Evolutionary conservation across 2,888 invertebrate species (phyloP).

Genomic region (Euphydryas editha): DNA sequence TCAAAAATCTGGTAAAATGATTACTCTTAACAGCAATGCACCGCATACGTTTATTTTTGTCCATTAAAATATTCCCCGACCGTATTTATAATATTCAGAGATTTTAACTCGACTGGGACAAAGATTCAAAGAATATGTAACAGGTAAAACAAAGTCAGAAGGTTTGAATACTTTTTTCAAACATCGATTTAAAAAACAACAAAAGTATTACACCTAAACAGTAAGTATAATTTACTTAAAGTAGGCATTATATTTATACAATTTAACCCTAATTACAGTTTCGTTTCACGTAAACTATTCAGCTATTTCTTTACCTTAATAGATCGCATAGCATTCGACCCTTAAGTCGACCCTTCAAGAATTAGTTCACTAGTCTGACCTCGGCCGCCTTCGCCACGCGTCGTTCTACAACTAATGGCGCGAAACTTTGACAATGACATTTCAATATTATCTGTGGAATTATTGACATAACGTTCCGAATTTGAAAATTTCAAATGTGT

Average conservation of each 20-base stretch:
- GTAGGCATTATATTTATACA: neutral
- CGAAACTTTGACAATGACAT: conserved; percentile 53
- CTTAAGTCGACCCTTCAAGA: conserved; percentile 56
- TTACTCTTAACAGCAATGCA: no score
- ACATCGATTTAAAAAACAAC: neutral
- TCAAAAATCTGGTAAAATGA: no score
- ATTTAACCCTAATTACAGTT: conserved; percentile 19
- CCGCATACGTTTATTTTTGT: no score
- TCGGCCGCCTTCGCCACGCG: conserved; percentile 64
- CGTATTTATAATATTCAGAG: no score
- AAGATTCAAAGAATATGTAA: no score
- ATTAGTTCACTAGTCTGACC: conserved; percentile 67
- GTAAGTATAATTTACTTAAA: no score
- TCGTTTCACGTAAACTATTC: conserved; percentile 33
- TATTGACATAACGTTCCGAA: neutral
- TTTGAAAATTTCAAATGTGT: conserved; percentile 17
- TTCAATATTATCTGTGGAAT: conserved; percentile 38
- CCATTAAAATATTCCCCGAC: no score
- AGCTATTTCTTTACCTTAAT: conserved; percentile 41
- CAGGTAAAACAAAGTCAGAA: no score
- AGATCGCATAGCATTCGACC: conserved; percentile 65
- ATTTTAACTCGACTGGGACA: no score
- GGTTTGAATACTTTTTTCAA: no score
- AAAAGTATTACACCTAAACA: neutral
- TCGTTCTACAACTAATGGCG: conserved; percentile 57